Base-by-base conservation (phyloP, 2,113 vertebrate genomes). In the Ia io region DNA sequence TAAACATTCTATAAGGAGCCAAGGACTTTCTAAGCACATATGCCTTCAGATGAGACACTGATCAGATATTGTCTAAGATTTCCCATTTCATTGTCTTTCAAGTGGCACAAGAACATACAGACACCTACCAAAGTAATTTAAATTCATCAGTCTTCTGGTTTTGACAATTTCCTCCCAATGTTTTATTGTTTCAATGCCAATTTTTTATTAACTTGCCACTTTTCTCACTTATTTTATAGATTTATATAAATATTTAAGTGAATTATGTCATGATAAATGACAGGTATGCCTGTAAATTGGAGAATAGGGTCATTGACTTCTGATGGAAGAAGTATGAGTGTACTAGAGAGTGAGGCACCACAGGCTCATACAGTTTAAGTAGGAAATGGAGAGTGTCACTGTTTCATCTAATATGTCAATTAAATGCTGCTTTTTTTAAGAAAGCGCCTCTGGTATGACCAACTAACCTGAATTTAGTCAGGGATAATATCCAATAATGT, bases 81-180 rank as follows among this genome's bases (percentile, higher is more conserved):
- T 94, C 22, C 53, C 17, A 30, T 90, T 61, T 95, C 44, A 32
- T 71, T 79, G 71, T 89, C 61, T 94, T 86, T 89, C 35, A 87
- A 61, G 40, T 61, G 12, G 14, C 76, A 5, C 30, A 56, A 70
- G 22, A 73, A 61, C 2, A 14, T 56, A 82, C 49, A 56, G 35
- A 83, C 18, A n/a, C 1, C 47, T 23, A 65, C 17, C 12, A 56
- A 51, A 77, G 13, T 6, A 49, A 94, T 77, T 95, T 40, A 11
- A 89, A 83, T 77, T 42, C 8, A 77, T 42, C 25, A 59, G 30
- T 65, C 22, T 77, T 89, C 9, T 61, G 7, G 22, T 76, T 80
- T 71, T 77, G 47, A 30, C 16, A 9, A 0, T 80, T 76, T 56
- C 23, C 5, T 37, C 11, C 13, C 9, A 35, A 7, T 44, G 6